Percentiles rank a stretch among this genome's conserved stretches.
phyloP scores from a whole-genome alignment of 2,888 invertebrate species.

The Rhodophaea formosa region DNA sequence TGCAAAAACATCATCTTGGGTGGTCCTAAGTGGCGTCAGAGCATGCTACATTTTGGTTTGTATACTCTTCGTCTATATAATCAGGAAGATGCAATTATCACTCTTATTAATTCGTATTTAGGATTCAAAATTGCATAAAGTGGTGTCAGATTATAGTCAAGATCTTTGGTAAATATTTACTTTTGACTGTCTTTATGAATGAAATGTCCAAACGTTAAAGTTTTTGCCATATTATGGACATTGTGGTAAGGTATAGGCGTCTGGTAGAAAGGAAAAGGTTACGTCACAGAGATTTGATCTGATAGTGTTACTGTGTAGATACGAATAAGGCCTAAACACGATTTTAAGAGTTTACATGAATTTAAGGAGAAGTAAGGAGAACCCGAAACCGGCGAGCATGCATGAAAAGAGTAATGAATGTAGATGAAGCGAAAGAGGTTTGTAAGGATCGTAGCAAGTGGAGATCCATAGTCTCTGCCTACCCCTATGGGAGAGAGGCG shows the following conservation, averaged over 20 bases:
- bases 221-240: background rate
- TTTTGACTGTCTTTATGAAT: constrained; percentile 72
- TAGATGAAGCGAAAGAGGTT: too few species aligned
- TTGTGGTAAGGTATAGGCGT: constrained; percentile 15
- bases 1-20: constrained; percentile 71
- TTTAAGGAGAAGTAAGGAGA: too few species aligned
- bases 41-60: constrained; percentile 61
- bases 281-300: background rate
- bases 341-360: too few species aligned
- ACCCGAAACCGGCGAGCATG: too few species aligned
- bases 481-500: too few species aligned
- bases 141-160: constrained; percentile 37
- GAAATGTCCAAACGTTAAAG: constrained; percentile 58
- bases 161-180: constrained; percentile 67
- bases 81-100: constrained; percentile 14
- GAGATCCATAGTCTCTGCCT: too few species aligned
- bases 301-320: background rate
- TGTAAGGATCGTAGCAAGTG: too few species aligned
- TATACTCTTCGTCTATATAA: constrained; percentile 53
- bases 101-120: constrained; percentile 7
- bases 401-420: too few species aligned
- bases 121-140: constrained; percentile 25
- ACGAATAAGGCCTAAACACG: too few species aligned
- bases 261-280: constrained; percentile 12
- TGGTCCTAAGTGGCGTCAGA: constrained; percentile 75